Base-by-base conservation (phyloP, 2,113 vertebrate species). In the Stictonetta naevosa region DNA sequence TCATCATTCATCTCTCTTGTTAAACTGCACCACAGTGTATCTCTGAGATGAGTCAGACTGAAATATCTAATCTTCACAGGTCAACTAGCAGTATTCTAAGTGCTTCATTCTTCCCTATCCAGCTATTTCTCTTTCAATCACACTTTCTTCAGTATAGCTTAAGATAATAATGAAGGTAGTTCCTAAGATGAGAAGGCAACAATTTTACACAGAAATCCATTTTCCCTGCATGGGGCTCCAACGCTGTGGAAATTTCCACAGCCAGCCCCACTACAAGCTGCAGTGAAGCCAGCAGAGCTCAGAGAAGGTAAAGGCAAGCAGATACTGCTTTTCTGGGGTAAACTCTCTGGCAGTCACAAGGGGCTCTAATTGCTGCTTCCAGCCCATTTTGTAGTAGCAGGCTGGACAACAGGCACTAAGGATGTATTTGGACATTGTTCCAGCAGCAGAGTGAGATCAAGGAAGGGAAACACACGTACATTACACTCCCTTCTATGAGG, bases 331-430 rank as follows among this genome's bases (percentile, higher is more conserved):
- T 44, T 20, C 69, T 73, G 31, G 25, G 13, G 19, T 53, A 55
- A 33, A 14, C 8, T 58, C 66, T n/a, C 77, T 38, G 33, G 40
- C 46, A 73, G 16, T 29, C 36, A 40, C 13, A 33, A 36, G 40
- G 40, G 84, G 19, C 11, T 68, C 53, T 8, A 58, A 14, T 40
- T 53, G 29, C 53, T 77, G 9, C 23, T 80, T 77, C 33, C n/a
- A 76, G 13, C 8, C 62, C 58, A 40, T 71, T 80, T 73, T 53
- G 25, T 42, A 82, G 52, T 19, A 81, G 36, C 44, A 81, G 36
- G 29, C 9, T 3, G 2, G 76, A 72, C 1, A 1, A 52, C 0
- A 63, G 20, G n/a, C 31, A 22, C 15, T 46, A 36, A 69, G 11
- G 38, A 64, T 2, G 3, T 44, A 62, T 26, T 64, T 33, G 23